Percentiles rank a stretch among this genome's conserved stretches.
phyloP scores from a whole-genome alignment of 2,113 vertebrate genomes.

The Rhea pennata region DNA sequence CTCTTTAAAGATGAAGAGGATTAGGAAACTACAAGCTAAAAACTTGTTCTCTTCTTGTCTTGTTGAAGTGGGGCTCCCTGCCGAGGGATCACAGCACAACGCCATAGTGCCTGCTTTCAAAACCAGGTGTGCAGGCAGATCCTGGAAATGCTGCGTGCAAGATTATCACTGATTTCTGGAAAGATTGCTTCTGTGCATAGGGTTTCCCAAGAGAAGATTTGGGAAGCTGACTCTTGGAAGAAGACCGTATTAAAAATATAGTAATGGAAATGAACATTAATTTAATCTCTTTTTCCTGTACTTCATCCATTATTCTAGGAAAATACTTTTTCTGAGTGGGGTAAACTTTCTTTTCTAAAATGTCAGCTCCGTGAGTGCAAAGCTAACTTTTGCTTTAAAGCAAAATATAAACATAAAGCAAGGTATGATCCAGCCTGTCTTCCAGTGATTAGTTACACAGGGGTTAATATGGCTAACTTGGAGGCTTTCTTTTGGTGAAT shows the following conservation, averaged over 20 bases:
- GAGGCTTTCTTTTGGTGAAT: neutral
- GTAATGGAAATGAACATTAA: neutral
- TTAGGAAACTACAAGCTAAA: neutral
- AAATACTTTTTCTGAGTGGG: neutral
- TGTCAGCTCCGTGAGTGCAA: neutral
- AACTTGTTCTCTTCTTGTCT: neutral
- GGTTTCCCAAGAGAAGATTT: neutral
- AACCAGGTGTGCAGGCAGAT: neutral
- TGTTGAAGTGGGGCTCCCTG: neutral
- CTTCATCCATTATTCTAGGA: neutral
- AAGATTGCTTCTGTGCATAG: neutral
- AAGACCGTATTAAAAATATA: neutral
- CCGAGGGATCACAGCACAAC: neutral
- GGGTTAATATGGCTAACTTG: neutral
- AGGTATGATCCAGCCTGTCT: neutral
- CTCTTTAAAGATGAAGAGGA: neutral
- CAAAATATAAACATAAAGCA: too few relatives aligned
- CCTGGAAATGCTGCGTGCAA: neutral
- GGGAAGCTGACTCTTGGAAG: neutral
- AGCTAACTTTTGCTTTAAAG: neutral
- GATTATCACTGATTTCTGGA: neutral
- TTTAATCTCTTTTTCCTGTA: neutral
- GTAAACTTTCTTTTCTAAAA: neutral
- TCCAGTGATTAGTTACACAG: neutral
- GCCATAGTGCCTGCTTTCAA: neutral